Percentiles rank a stretch among this genome's conserved stretches.
Conservation (phyloP, 2,888 invertebrate species). For the Polydrusus cervinus region DNA sequence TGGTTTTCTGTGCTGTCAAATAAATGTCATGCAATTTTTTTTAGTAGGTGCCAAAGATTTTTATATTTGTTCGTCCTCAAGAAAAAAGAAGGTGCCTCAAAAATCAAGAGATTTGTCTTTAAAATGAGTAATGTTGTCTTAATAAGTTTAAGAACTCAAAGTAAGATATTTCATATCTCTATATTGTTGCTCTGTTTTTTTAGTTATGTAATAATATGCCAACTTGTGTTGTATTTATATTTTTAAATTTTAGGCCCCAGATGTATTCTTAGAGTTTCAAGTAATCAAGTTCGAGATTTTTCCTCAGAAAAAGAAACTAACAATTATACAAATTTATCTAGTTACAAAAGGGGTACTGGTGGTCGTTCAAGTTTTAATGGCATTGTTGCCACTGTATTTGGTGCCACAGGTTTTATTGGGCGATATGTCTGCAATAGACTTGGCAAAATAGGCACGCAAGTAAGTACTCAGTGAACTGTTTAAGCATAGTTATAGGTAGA, state of each 20-base stretch:
- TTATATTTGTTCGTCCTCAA: too few relatives aligned
- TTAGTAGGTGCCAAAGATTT: not conserved
- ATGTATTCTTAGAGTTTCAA: slow-evolving; percentile 24
- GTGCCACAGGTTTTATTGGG: slow-evolving; percentile 92
- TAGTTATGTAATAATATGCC: slow-evolving; percentile 1
- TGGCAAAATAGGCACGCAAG: slow-evolving; percentile 88
- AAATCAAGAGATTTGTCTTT: not conserved
- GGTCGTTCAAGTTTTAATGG: slow-evolving; percentile 98
- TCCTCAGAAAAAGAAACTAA: slow-evolving; percentile 73
- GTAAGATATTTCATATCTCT: not conserved
- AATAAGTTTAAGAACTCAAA: slow-evolving; percentile 35
- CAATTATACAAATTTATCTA: slow-evolving; percentile 76
- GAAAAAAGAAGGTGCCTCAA: not conserved
- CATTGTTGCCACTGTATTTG: slow-evolving; percentile 98
- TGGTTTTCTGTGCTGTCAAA: too few relatives aligned
- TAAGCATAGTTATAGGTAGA: too few relatives aligned
- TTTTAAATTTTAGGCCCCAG: slow-evolving; percentile 20
- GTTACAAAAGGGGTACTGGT: slow-evolving; percentile 88
- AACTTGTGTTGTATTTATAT: not conserved
- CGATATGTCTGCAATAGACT: slow-evolving; percentile 90
- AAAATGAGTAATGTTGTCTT: slow-evolving; percentile 41
- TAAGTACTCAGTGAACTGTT: not conserved
- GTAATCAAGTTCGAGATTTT: slow-evolving; percentile 68
- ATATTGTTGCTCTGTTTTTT: not conserved
- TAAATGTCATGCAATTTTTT: too few relatives aligned